A percentile compares a stretch with the other conserved stretches of the same genome.
Evolutionary conservation across 2,113 vertebrate species (phyloP).

Genomic region (Turnix velox): DNA sequence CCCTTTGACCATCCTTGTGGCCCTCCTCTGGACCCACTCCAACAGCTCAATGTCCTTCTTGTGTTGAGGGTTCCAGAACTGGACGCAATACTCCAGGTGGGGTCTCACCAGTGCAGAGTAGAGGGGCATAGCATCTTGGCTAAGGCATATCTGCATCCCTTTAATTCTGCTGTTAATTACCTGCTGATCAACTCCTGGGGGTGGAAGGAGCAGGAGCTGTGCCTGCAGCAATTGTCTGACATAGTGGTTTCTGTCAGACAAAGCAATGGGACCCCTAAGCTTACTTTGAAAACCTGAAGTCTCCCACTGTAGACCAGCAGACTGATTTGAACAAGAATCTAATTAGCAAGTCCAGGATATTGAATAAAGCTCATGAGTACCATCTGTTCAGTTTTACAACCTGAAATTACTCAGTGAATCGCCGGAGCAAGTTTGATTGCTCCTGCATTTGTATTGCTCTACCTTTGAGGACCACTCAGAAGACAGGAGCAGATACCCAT

Average conservation of each 20-base stretch:
- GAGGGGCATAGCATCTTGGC: slow-evolving; percentile 35
- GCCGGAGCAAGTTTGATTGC: background rate
- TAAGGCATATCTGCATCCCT: background rate
- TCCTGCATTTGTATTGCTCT: background rate
- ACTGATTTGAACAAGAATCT: slow-evolving; percentile 17
- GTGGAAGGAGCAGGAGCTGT: slow-evolving; percentile 2
- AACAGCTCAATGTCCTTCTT: no score
- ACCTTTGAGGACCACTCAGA: background rate
- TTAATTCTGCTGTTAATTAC: slow-evolving; percentile 55
- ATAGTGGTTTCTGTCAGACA: slow-evolving; percentile 11
- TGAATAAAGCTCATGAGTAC: slow-evolving; percentile 34
- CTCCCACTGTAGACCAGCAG: slow-evolving; percentile 7
- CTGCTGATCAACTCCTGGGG: background rate
- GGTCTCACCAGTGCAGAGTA: no score
- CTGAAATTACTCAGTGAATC: background rate
- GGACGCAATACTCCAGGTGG: no score
- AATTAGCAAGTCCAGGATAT: slow-evolving; percentile 47
- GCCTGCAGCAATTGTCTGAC: slow-evolving; percentile 11
- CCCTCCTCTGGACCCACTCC: no score
- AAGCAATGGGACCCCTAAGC: background rate
- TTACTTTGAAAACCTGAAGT: slow-evolving; percentile 46
- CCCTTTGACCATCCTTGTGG: no score
- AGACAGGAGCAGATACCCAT: background rate
- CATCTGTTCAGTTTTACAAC: slow-evolving; percentile 48
- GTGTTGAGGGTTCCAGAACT: no score